Evolutionary conservation across 1,140 invertebrate genomes (phyloP).

Genomic region (Lordiphosa mommai): DNA sequence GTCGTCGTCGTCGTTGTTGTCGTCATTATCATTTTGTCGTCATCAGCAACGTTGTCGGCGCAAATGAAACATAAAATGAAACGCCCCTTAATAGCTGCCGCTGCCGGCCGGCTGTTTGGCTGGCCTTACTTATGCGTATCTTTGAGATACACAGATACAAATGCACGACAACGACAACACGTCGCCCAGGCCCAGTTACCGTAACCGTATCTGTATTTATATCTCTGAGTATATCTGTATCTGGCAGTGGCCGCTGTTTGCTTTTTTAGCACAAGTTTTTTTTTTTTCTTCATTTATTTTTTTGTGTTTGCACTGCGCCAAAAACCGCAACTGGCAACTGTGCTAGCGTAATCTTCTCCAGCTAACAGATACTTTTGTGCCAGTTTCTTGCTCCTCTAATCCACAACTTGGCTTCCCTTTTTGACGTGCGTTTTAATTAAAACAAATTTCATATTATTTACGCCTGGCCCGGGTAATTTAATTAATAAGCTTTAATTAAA

Average conservation of each 20-base stretch:
- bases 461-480: conserved; percentile 67
- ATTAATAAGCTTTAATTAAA: conserved; percentile 73
- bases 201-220: conserved; percentile 52
- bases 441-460: conserved; percentile 67
- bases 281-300: conserved; percentile 25
- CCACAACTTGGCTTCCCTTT: conserved; percentile 2
- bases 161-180: conserved; percentile 8
- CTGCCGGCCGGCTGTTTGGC: conserved; percentile 19
- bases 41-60: conserved; percentile 66
- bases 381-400: conserved; percentile 42
- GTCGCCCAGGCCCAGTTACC: conserved; percentile 39
- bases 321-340: conserved; percentile 55
- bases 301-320: conserved; percentile 53
- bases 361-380: conserved; percentile 56
- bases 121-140: conserved; percentile 64
- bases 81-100: conserved; percentile 70
- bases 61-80: conserved; percentile 79
- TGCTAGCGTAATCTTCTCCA: conserved; percentile 64
- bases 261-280: conserved; percentile 69
- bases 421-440: conserved; percentile 52
- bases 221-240: conserved; percentile 25
- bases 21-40: conserved; percentile 77
- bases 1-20: conserved; percentile 33
- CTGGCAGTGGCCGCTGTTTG: conserved; percentile 56
- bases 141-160: conserved; percentile 42